These are phyloP conservation scores for Platynereis dumerilii DNA, from an alignment of 2,888 invertebrate species.

Conservation along the genomic window DNA sequence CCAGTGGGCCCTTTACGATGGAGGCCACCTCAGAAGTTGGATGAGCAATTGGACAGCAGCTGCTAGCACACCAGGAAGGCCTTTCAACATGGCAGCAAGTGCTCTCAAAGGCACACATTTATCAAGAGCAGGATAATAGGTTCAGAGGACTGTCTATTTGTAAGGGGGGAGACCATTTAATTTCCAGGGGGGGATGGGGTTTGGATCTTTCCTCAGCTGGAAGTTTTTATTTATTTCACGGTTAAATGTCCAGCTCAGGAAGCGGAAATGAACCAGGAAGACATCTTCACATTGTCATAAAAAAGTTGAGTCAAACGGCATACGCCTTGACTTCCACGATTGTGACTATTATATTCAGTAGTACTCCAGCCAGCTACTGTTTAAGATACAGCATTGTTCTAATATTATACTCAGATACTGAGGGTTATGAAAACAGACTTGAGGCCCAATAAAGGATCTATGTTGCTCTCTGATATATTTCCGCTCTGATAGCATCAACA, in stretches of 20 bases:
- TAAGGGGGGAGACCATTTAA: conserved; percentile 33
- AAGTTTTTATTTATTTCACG: conserved; percentile 37
- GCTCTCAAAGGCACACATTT: conserved; percentile 15
- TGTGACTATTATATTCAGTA: no score
- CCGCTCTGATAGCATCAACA: no score
- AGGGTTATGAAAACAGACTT: no score
- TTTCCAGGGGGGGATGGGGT: no score
- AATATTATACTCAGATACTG: no score
- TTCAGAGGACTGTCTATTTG: conserved; percentile 34
- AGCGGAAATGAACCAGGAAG: conserved; percentile 32
- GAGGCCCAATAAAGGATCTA: no score
- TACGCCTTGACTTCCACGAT: no score
- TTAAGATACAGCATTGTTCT: no score
- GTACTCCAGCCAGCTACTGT: no score
- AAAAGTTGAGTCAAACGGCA: no score
- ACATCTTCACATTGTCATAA: neutral
- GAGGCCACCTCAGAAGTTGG: conserved; percentile 10
- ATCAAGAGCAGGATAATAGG: conserved; percentile 16
- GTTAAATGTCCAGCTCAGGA: conserved; percentile 30
- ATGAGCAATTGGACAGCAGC: neutral
- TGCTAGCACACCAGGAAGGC: conserved; percentile 4
- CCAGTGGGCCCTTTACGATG: conserved; percentile 15
- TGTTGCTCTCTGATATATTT: no score
- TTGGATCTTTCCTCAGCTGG: no score
- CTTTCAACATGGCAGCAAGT: conserved; percentile 12